Conservation (phyloP, 2,797 vertebrate species). For the Falco columbarius region DNA sequence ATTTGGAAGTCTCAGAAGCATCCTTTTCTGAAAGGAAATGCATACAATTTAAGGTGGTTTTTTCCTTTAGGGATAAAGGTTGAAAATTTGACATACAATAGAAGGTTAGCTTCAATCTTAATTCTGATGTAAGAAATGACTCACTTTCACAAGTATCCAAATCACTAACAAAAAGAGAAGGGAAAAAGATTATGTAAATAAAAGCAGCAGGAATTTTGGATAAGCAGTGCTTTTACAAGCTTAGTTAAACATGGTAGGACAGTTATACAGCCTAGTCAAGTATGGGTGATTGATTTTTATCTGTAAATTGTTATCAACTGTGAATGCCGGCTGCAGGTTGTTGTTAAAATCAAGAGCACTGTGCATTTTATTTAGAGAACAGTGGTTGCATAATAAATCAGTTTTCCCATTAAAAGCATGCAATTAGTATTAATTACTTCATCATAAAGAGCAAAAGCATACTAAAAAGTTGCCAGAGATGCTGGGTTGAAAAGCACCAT, state of each 20-base stretch:
- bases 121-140: background rate
- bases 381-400: constrained; percentile 58
- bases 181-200: background rate
- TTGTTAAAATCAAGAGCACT: constrained; percentile 57
- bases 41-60: background rate
- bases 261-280: constrained; percentile 50
- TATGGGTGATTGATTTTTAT: constrained; percentile 77
- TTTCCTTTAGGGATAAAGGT: background rate
- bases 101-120: background rate
- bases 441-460: background rate
- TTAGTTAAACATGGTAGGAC: constrained; percentile 32
- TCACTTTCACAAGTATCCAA: background rate
- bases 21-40: background rate
- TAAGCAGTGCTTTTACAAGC: background rate
- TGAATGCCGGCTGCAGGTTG: constrained; percentile 60
- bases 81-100: background rate
- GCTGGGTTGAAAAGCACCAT: background rate
- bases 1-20: background rate
- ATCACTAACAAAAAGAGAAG: background rate
- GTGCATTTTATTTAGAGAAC: constrained; percentile 65
- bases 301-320: constrained; percentile 71
- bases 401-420: constrained; percentile 57
- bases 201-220: background rate
- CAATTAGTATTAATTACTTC: constrained; percentile 60
- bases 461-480: background rate